phyloP scores from a whole-genome alignment of 2,888 invertebrate genomes.

The Drosophila meridiana region DNA sequence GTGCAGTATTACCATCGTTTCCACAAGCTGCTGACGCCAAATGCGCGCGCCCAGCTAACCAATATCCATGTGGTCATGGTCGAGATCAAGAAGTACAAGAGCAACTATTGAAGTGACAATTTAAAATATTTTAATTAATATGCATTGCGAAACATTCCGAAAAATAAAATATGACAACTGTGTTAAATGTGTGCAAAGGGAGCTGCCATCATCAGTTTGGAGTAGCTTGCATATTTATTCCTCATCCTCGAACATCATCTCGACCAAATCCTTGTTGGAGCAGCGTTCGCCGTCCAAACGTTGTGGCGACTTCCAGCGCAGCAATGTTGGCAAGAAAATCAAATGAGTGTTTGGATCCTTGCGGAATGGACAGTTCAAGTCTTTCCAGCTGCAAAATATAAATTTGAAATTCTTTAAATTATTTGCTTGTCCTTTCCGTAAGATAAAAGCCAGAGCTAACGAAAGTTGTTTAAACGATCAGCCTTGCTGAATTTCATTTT shows the following conservation, averaged over 20 bases:
- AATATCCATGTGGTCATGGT: conserved; percentile 99
- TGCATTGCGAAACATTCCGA: conserved; percentile 32
- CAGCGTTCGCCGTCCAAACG: conserved; percentile 92
- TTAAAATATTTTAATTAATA: conserved; percentile 21
- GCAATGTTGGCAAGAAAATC: conserved; percentile 92
- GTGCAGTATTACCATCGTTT: conserved; percentile 99
- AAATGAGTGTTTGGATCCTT: conserved; percentile 90
- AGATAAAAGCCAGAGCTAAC: conserved; percentile 38
- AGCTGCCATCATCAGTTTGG: neutral
- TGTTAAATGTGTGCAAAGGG: conserved; percentile 10
- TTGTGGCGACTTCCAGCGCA: conserved; percentile 92
- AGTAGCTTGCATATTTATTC: conserved; percentile 83
- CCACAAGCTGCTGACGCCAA: conserved; percentile 95
- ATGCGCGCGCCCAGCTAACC: conserved; percentile 94
- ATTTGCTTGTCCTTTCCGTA: neutral
- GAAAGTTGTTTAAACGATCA: conserved; percentile 19
- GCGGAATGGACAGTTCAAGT: conserved; percentile 92
- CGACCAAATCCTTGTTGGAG: conserved; percentile 89
- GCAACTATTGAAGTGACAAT: conserved; percentile 90
- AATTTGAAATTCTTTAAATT: conserved; percentile 6
- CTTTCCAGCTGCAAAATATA: conserved; percentile 91
- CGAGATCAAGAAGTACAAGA: conserved; percentile 99
- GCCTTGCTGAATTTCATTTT: conserved; percentile 10
- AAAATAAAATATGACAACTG: conserved; percentile 31
- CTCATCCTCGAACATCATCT: conserved; percentile 92